Conservation (phyloP, 2,113 vertebrate species). For the Ivindomyrus marchei region DNA sequence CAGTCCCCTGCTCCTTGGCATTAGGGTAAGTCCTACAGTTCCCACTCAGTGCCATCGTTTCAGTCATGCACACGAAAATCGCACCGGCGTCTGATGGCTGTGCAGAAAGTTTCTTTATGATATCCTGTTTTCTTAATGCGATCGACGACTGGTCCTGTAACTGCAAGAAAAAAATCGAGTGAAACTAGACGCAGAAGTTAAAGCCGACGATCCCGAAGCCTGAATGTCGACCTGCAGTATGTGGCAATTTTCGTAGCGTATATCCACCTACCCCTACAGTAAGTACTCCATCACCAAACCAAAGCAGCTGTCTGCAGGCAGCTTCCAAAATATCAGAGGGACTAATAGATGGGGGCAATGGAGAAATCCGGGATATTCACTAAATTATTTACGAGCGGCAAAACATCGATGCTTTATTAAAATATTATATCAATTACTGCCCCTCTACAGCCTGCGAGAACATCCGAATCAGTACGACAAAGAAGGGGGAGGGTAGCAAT, state of each 20-base stretch:
- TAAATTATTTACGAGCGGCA: not conserved
- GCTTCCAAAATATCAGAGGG: not conserved
- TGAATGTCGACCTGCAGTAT: not conserved
- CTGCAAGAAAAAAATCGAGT: not conserved
- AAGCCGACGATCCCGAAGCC: not conserved
- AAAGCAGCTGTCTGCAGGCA: not conserved
- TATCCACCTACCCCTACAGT: not conserved
- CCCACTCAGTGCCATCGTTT: slow-evolving; percentile 86
- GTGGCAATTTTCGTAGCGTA: not conserved
- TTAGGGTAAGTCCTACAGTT: slow-evolving; percentile 84
- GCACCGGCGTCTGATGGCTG: not conserved
- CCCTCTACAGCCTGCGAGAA: not conserved
- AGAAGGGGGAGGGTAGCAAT: not conserved
- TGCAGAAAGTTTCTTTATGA: not conserved
- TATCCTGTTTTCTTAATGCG: not conserved
- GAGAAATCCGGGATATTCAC: not conserved
- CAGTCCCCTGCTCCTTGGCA: slow-evolving; percentile 70
- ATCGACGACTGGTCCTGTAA: not conserved
- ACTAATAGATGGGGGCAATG: not conserved
- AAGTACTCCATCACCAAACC: not conserved
- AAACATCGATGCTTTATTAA: not conserved
- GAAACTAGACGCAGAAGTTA: slow-evolving; percentile 4
- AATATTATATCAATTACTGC: not conserved
- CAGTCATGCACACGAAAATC: slow-evolving; percentile 24
- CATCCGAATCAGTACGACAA: not conserved